These are phyloP conservation scores for Pelecanoides urinatrix DNA, from an alignment of 2,113 vertebrate species.

Conservation along the genomic window DNA sequence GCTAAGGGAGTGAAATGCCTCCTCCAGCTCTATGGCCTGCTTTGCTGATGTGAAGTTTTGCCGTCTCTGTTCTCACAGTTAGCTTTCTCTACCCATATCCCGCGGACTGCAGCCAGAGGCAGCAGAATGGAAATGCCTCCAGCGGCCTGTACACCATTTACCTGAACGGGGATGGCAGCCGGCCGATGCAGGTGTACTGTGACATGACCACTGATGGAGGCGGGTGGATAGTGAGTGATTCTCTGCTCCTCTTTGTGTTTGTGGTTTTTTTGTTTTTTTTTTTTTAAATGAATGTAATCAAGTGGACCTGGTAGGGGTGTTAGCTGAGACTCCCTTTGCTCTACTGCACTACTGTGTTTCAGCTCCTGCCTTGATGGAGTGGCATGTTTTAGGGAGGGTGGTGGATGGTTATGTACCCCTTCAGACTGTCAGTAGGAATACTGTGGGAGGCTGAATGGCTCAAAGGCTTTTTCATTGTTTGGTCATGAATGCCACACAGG, in stretches of 20 bases:
- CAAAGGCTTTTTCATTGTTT: not conserved
- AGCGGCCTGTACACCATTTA: slow-evolving; percentile 81
- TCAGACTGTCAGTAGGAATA: not conserved
- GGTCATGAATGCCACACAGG: not conserved
- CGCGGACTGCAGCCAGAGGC: slow-evolving; percentile 80
- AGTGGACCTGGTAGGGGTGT: not conserved
- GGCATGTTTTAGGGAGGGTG: not conserved
- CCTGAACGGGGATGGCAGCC: slow-evolving; percentile 69
- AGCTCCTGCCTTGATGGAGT: not conserved
- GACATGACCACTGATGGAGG: slow-evolving; percentile 88
- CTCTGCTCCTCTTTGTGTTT: not conserved
- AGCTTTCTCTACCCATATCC: slow-evolving; percentile 75
- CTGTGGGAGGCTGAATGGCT: not conserved
- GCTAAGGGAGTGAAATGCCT: not conserved
- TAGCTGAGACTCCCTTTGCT: not conserved
- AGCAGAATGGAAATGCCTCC: slow-evolving; percentile 73
- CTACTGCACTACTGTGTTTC: not conserved
- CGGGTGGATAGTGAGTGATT: slow-evolving; percentile 81
- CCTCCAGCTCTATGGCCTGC: not conserved
- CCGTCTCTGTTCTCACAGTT: slow-evolving; percentile 49
- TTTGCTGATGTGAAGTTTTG: not conserved
- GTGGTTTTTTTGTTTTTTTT: not conserved
- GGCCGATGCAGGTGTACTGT: slow-evolving; percentile 79
- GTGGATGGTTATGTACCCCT: not conserved
- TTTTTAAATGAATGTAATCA: not conserved